Percentiles rank a stretch among this genome's conserved stretches.
phyloP scores from a whole-genome alignment of 2,888 invertebrate genomes.

The Chloroclystis v-ata region DNA sequence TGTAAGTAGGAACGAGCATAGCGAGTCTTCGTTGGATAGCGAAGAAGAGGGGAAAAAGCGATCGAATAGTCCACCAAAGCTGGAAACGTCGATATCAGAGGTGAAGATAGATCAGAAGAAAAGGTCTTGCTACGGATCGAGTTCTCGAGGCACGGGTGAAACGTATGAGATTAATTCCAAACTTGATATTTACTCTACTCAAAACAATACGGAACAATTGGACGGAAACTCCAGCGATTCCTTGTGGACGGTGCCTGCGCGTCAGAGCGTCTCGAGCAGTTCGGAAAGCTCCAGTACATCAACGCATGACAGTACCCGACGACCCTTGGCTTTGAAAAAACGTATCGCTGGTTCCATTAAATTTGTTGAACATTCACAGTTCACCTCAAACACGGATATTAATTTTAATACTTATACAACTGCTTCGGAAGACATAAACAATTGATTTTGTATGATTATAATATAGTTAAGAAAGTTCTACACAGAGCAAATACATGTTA shows the following conservation, averaged over 20 bases:
- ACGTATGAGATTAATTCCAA: neutral
- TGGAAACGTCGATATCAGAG: constrained; percentile 58
- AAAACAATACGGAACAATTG: neutral
- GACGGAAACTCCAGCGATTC: constrained; percentile 36
- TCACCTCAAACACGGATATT: constrained; percentile 43
- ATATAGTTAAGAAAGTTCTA: no score
- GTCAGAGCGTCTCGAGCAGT: constrained; percentile 38
- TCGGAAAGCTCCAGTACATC: constrained; percentile 46
- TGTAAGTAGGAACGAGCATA: constrained; percentile 48
- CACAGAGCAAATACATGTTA: no score
- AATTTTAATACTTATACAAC: constrained; percentile 48
- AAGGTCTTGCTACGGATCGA: neutral
- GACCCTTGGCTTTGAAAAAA: neutral
- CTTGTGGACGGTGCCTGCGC: constrained; percentile 42
- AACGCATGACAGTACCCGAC: constrained; percentile 39
- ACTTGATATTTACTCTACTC: neutral
- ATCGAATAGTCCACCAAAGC: constrained; percentile 52
- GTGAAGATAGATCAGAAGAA: constrained; percentile 41
- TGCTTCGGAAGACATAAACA: constrained; percentile 28
- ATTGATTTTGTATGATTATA: neutral
- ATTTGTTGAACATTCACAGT: neutral
- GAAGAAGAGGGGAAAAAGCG: constrained; percentile 24
- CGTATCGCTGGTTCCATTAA: neutral
- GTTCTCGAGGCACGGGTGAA: neutral
- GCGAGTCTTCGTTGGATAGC: constrained; percentile 17